Evolutionary conservation across 2,797 vertebrate species (phyloP).

Genomic region (Mycteria americana): DNA sequence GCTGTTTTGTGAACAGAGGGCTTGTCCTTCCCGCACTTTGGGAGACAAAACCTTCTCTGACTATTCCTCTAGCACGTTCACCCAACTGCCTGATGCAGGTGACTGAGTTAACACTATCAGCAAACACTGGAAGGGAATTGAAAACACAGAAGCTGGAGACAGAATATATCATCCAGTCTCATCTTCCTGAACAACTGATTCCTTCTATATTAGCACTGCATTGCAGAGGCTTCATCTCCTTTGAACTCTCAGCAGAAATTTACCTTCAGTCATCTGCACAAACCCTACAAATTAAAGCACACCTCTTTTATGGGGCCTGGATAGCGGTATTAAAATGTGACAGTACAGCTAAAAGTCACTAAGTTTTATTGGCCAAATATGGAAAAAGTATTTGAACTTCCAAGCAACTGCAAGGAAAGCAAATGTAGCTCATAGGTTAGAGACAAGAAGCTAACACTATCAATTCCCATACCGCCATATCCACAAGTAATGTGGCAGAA

Average conservation of each 20-base stretch:
- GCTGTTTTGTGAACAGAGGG: neutral
- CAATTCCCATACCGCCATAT: neutral
- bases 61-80: neutral
- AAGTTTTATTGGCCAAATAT: neutral
- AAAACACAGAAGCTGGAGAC: neutral
- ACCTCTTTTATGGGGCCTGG: neutral
- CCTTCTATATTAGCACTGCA: conserved; percentile 2
- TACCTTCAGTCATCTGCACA: conserved; percentile 1
- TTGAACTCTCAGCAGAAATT: neutral
- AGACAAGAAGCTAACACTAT: conserved; percentile 3
- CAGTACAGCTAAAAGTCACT: neutral
- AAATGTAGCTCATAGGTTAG: neutral
- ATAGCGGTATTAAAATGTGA: neutral
- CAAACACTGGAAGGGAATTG: neutral
- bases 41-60: conserved; percentile 17
- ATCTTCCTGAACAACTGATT: neutral
- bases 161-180: neutral
- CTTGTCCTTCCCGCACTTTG: neutral
- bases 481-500: conserved; percentile 20
- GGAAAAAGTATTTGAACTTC: conserved; percentile 16
- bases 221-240: conserved; percentile 24
- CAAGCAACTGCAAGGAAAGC: conserved; percentile 23
- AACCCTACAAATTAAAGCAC: neutral
- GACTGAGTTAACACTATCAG: neutral
- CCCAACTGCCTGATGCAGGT: neutral